Evolutionary conservation across 2,113 vertebrate species (phyloP).

Genomic region (Bufo gargarizans): DNA sequence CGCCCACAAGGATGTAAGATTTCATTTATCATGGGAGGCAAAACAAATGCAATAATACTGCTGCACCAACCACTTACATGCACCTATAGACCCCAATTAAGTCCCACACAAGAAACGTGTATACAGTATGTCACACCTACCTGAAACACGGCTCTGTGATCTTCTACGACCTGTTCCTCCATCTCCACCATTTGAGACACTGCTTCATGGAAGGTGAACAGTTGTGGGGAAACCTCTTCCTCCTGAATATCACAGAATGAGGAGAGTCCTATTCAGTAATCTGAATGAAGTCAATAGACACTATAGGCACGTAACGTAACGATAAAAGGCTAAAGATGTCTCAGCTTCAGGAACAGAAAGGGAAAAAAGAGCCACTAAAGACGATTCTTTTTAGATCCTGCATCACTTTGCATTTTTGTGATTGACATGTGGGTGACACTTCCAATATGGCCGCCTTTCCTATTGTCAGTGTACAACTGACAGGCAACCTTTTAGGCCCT

Average conservation of each 20-base stretch:
- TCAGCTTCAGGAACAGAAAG: no score
- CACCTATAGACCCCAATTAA: background rate
- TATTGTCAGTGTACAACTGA: no score
- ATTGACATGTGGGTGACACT: no score
- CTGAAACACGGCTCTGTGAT: slow-evolving; percentile 94
- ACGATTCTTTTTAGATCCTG: no score
- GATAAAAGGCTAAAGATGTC: no score
- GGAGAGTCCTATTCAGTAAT: background rate
- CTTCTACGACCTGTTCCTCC: slow-evolving; percentile 98
- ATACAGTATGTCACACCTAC: slow-evolving; percentile 64
- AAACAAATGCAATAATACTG: no score
- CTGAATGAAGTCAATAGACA: background rate
- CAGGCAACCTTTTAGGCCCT: no score
- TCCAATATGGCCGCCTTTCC: no score
- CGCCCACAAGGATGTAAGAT: background rate
- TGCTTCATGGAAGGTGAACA: slow-evolving; percentile 96
- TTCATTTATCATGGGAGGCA: no score
- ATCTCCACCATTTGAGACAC: slow-evolving; percentile 99
- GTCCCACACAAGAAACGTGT: background rate
- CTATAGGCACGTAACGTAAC: no score
- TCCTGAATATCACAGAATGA: slow-evolving; percentile 70
- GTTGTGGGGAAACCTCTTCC: slow-evolving; percentile 95
- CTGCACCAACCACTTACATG: background rate
- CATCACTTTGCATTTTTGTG: no score
- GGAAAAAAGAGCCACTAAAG: no score